A percentile compares a stretch with the other conserved stretches of the same genome.
Evolutionary conservation across 2,113 vertebrate species (phyloP).

Genomic region (Diadophis punctatus): DNA sequence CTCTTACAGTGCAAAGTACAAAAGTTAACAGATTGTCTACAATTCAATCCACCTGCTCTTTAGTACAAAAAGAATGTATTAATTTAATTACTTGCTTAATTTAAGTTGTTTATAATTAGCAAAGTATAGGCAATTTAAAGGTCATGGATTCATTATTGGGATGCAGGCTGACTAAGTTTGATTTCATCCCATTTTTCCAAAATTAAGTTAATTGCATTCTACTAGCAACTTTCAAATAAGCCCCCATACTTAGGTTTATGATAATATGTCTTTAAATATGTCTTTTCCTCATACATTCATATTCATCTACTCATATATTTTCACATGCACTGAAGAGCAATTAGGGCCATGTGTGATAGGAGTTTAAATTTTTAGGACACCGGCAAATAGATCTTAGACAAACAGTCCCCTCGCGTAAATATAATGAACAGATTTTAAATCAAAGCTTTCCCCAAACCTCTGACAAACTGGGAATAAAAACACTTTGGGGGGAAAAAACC

Average conservation of each 20-base stretch:
- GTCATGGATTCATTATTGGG: not conserved
- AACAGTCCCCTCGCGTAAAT: not conserved
- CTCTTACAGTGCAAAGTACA: not conserved
- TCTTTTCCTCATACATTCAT: not conserved
- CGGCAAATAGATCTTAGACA: not conserved
- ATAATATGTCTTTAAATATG: not conserved
- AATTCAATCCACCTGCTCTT: not conserved
- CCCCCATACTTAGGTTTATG: not conserved
- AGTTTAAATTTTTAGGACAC: not conserved
- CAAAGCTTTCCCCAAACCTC: not conserved
- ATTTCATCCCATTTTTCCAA: not conserved
- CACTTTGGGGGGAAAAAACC: not conserved
- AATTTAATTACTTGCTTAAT: not conserved
- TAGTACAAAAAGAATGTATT: not conserved
- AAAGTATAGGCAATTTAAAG: not conserved
- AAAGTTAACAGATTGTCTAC: not conserved
- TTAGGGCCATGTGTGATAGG: not conserved
- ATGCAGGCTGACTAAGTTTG: not conserved
- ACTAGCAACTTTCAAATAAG: not conserved
- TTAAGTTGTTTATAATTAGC: not conserved
- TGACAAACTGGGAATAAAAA: not conserved
- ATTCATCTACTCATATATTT: not conserved
- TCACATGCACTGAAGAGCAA: not conserved
- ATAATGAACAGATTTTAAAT: not conserved
- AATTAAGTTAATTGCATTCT: not conserved